Evolutionary conservation across 2,113 vertebrate genomes (phyloP), one percentile per base, ranked within the genome.

Genomic region (Dasyprocta punctata): DNA sequence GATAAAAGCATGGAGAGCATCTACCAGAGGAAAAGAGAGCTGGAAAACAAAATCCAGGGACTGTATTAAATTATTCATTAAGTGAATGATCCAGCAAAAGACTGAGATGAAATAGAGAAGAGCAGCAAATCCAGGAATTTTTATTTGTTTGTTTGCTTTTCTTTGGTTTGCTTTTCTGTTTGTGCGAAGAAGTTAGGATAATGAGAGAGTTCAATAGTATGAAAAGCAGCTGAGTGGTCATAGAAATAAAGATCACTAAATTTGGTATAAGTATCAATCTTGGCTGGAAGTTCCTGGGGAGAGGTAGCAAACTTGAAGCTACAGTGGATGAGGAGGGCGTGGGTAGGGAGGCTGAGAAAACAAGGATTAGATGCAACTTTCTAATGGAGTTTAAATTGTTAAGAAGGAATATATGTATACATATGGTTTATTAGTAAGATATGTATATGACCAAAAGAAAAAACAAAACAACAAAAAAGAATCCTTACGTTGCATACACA

Each of bases 91-190:
- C 26, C 49, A 49, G 54, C 30, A 44, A 91, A 91, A 63, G 3
- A 88, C 49, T 44, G 60, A 60, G 38, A 63, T 65, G 69, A 96
- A 88, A 77, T n/a, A 88, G 60, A 73, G 78, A 83, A 90, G 69
- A 56, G 8, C 52, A 30, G 28, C 75, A 60, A 89, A 30, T 4
- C 5, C 41, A 56, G 52, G 44, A 56, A 36, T 24, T 26, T 16
- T 49, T 77, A 75, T 13, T 5, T 41, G 60, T 47, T 10, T 17
- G 77, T 54, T 52, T 80, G 77, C 9, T 80, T 56, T 58, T n/a
- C 33, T 24, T 33, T 80, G 77, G 77, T 52, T 49, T 80, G 77
- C 9, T 80, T 56, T 58, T n/a, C 24, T 30, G 16, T 61, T 78
- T 78, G 52, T 26, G 2, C 12, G 77, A 63, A 17, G 5, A 78